A percentile compares a stretch with the other conserved stretches of the same genome.
phyloP scores from a whole-genome alignment of 2,113 vertebrate genomes.

The Epinephelus fuscoguttatus region DNA sequence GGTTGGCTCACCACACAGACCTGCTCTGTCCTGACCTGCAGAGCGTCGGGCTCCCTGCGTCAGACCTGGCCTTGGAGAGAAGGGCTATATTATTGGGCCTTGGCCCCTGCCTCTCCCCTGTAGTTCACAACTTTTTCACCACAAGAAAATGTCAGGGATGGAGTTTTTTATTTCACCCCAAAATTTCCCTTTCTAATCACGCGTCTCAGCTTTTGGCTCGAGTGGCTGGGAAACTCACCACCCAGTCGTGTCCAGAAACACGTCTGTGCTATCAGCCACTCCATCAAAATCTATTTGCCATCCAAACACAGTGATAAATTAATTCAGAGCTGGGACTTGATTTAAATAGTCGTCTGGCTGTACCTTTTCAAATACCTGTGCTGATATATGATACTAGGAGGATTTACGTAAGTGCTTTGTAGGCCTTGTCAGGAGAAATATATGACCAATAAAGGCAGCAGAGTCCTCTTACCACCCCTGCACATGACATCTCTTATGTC shows the following conservation, averaged over 20 bases:
- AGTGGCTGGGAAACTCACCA: conserved; percentile 58
- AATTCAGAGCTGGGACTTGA: conserved; percentile 55
- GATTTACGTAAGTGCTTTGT: conserved; percentile 66
- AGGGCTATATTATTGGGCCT: conserved; percentile 80
- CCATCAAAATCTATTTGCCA: conserved; percentile 70
- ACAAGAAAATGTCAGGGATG: conserved; percentile 69
- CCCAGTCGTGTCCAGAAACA: conserved; percentile 66
- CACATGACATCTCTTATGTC: conserved; percentile 47
- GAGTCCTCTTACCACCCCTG: conserved; percentile 34
- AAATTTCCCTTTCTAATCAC: conserved; percentile 69
- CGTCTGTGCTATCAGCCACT: conserved; percentile 70
- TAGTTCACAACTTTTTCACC: conserved; percentile 76
- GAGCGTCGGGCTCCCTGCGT: conserved; percentile 75
- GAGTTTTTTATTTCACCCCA: conserved; percentile 60
- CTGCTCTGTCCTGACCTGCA: conserved; percentile 71
- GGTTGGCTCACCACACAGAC: conserved; percentile 78
- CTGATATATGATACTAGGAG: conserved; percentile 67
- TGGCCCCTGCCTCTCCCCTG: conserved; percentile 69
- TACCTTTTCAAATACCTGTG: conserved; percentile 56
- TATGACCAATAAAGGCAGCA: conserved; percentile 60
- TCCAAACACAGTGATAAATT: conserved; percentile 68
- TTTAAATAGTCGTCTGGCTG: conserved; percentile 61
- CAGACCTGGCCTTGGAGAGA: conserved; percentile 79
- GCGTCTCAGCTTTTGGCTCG: conserved; percentile 65
- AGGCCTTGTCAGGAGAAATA: conserved; percentile 41